Base-by-base conservation (phyloP, 1,140 invertebrate genomes). In the Neuroterus valhalla region DNA sequence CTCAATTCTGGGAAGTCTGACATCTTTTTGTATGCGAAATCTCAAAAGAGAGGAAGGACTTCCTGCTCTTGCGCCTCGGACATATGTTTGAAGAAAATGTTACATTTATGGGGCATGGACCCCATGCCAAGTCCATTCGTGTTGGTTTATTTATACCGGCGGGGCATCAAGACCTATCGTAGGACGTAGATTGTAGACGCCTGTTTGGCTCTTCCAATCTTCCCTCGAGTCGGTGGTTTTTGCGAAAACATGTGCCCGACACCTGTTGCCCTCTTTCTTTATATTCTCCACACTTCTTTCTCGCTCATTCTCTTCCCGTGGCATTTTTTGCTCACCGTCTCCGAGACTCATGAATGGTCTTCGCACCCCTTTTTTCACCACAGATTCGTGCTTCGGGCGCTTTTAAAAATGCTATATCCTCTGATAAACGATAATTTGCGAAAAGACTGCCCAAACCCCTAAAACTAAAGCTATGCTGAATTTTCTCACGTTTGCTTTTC, bases 191-290 rank as follows among this genome's bases (percentile, higher is more conserved):
- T 17, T 17, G 15, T 48, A 48, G 46, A 48, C 46, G 46, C 46
- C 46, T 48, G 46, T 48, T 48, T 48, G 46, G 17, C n/a, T 48
- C 46, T 48, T 48, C 46, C 46, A 48, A n/a, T 19, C 46, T 48
- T 48, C 46, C 46, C 46, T 48, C n/a, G 21, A 62, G 70, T 12
- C 26, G 26, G 68, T 70, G 62, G 43, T 81, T 81, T 84, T 79
- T 71, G 76, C 74, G 70, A 70, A 77, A 80, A 84, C 85, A 86
- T 84, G 72, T 86, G 85, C 80, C 78, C 68, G 80, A 81, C 85
- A 86, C 85, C 81, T 86, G 84, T 74, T 80, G 71, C 77, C 68
- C 42, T n/a, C 52, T 71, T 74, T 55, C 73, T 62, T 62, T 26
- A 31, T 62, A 62, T 62, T 62, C 55, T 62, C 55, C 26, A 31